Evolutionary conservation across 2,888 invertebrate genomes (phyloP), one percentile per base, ranked within the genome.

Genomic region (Cephus pygmeus): DNA sequence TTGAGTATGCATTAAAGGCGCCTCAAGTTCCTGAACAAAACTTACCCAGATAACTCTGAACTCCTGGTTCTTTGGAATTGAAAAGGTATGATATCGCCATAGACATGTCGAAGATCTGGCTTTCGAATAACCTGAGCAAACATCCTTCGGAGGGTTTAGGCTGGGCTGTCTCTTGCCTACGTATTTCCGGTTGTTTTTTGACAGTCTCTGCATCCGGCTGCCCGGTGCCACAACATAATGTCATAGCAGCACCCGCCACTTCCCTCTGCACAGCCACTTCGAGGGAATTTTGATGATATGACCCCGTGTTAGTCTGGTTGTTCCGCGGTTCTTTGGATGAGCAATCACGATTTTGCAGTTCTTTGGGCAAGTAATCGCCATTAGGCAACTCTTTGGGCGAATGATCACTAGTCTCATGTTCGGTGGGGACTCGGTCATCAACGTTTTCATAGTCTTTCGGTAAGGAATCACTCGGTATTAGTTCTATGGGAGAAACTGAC

Each of bases 81-180:
- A 98, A 99, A 79, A 99, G 93, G 93, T 99, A 99, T 91, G 98
- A 97, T 90, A 99, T 97, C 83, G 99, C 99, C 94, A 99, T 98
- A 85, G 98, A 97, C 94, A 99, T 98, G 92, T 99, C 98, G 92
- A 99, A 98, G 87, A 98, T 95, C 92, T 98, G 98, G 87, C 99
- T 98, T 93, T 99, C 98, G 91, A 99, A 98, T 88, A 99, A 94
- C 88, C 99, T 93, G 85, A 98, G 93, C 80, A 97, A 93, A 92
- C 95, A 94, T 87, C 95, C 95, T 91, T 95, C 95, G 78, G 92
- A 91, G 33, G 92, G 90, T 81, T 92, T 91, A 69, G 91, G 90
- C 79, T 91, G 91, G 34, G 88, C 88, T 73, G 89, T 89, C 79
- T 91, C 89, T 79, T 90, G 88, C 79, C 88, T 87, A 69, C 90